Percentiles rank a stretch among this genome's conserved stretches.
Evolutionary conservation across 2,113 vertebrate genomes (phyloP).

Genomic region (Asarcornis scutulata): DNA sequence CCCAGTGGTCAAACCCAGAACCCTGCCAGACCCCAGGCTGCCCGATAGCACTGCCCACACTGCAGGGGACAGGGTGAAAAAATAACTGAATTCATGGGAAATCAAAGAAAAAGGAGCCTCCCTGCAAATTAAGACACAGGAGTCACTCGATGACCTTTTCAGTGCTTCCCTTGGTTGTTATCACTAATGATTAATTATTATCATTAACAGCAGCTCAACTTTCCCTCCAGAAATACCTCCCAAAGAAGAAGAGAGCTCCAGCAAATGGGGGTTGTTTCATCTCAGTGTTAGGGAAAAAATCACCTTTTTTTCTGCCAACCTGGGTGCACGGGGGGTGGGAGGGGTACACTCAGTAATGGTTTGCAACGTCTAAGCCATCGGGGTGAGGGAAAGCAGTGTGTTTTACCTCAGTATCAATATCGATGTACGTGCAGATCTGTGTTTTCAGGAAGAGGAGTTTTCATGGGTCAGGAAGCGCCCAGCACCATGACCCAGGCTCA

Average conservation of each 20-base stretch:
- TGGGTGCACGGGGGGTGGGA: not conserved
- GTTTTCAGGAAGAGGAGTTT: not conserved
- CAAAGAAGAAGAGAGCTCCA: not conserved
- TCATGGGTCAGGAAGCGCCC: too few species aligned
- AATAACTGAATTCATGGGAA: rapidly evolving
- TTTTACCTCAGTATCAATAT: rapidly evolving
- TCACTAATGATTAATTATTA: not conserved
- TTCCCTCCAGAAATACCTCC: not conserved
- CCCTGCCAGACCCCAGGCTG: rapidly evolving
- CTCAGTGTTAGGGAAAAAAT: rapidly evolving
- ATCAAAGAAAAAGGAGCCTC: not conserved
- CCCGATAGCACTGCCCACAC: rapidly evolving
- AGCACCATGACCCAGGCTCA: not conserved
- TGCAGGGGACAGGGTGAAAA: rapidly evolving
- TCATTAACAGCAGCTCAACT: not conserved
- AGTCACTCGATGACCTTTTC: not conserved
- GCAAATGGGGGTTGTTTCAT: not conserved
- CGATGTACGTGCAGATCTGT: rapidly evolving
- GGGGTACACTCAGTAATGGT: too few species aligned
- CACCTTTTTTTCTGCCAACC: not conserved
- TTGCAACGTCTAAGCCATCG: not conserved
- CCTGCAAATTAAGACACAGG: not conserved
- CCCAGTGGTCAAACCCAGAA: rapidly evolving
- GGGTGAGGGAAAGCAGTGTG: not conserved
- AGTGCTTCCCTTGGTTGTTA: not conserved